Evolutionary conservation across 2,797 vertebrate genomes (phyloP), one percentile per base, ranked within the genome.

Genomic region (Euthynnus affinis): DNA sequence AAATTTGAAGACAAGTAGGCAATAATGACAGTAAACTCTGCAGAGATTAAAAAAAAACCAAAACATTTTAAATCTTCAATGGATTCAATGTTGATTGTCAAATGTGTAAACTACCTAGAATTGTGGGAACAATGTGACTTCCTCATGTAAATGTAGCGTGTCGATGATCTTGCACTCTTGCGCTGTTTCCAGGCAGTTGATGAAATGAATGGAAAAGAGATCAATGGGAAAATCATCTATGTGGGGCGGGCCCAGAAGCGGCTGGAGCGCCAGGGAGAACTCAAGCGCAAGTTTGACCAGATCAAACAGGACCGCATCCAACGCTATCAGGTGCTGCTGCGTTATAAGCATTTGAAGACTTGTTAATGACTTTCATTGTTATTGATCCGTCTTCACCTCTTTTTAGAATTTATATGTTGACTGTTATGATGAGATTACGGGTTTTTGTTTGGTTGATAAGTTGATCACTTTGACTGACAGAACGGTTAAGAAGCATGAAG

Each of bases 231-330:
- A 57, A 40, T 94, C 57, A 82, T 99, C 25, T 99, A 97, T 0
- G 98, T 96, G 17, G 97, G 98, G 32, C 92, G 98, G 3, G 98
- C 98, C 82, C 98, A 99, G 96, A 99, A 99, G 91, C 95, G 97
- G 15, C 76, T 96, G 66, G 98, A 99, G 87, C 95, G 98, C 12
- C 98, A 99, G 92, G 96, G 93, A 1, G 98, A 99, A 79, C 96
- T 99, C 61, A 99, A 98, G 86, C 95, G 96, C 91, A 97, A 90
- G 76, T 99, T 99, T 82, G 97, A 99, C 81, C 97, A 97, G 87
- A 96, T 99, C 78, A 99, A 97, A 85, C 98, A 98, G 87, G 97
- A 99, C 44, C 92, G 97, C 73, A 96, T 98, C 82, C 98, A 92
- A 78, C 96, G 96, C 68, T 99, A 98, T 87, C 98, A 99, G 97